Evolutionary conservation across 2,888 invertebrate species (phyloP).

Genomic region (Agrenia bidenticulata): DNA sequence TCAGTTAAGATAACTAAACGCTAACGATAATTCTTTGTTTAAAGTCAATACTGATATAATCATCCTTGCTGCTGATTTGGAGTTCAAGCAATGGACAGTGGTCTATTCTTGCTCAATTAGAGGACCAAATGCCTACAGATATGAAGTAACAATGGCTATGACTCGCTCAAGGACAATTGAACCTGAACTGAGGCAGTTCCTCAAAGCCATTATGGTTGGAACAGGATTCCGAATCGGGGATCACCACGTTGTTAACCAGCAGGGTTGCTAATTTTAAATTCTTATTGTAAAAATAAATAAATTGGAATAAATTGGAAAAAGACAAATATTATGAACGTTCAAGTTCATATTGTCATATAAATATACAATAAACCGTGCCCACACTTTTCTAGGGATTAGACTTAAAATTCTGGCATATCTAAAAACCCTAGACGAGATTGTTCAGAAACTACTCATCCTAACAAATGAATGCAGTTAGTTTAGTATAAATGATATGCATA

Average conservation of each 20-base stretch:
- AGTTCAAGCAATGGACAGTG: slow-evolving; percentile 31
- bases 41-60: slow-evolving; percentile 22
- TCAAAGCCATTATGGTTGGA: slow-evolving; percentile 42
- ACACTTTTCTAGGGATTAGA: too few species aligned
- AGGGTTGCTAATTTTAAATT: slow-evolving; percentile 22
- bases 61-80: slow-evolving; percentile 34
- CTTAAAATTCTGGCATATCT: too few species aligned
- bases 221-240: slow-evolving; percentile 41
- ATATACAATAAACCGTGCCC: too few species aligned
- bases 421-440: too few species aligned
- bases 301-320: too few species aligned
- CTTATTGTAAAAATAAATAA: too few species aligned
- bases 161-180: slow-evolving; percentile 31
- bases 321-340: too few species aligned
- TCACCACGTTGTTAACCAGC: slow-evolving; percentile 29
- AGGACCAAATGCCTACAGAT: slow-evolving; percentile 24
- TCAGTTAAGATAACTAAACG: background rate
- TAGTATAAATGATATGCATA: too few species aligned
- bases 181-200: slow-evolving; percentile 23
- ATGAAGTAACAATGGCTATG: slow-evolving; percentile 30
- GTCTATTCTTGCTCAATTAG: slow-evolving; percentile 32
- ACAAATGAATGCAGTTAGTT: too few species aligned
- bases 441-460: too few species aligned
- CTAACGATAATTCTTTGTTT: background rate
- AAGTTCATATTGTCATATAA: too few species aligned